A percentile compares a stretch with the other conserved stretches of the same genome.
Conservation (phyloP, 2,888 invertebrate genomes). For the Pilophorus perplexus region DNA sequence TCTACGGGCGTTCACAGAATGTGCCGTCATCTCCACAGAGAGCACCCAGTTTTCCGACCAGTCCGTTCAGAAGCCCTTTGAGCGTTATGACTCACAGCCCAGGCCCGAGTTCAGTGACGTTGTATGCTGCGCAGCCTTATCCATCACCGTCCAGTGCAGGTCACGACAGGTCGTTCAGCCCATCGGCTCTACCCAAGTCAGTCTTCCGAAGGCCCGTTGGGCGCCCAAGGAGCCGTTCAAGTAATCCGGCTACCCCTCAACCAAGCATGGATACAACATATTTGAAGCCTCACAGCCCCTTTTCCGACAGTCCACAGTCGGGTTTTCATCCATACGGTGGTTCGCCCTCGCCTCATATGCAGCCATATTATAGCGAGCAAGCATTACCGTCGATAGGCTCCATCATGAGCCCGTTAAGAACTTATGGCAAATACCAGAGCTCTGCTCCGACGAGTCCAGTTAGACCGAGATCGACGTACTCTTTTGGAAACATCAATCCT, state of each 20-base stretch:
- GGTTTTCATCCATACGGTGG: neutral
- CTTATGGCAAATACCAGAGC: neutral
- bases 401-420: neutral
- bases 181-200: conserved; percentile 23
- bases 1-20: neutral
- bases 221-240: conserved; percentile 62
- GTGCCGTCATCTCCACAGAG: neutral
- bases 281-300: conserved; percentile 56
- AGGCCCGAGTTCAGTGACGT: conserved; percentile 8
- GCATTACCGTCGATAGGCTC: neutral
- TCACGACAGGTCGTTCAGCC: conserved; percentile 11
- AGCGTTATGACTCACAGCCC: conserved; percentile 27
- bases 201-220: conserved; percentile 63
- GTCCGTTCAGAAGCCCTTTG: conserved; percentile 30
- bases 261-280: conserved; percentile 58
- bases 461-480: conserved; percentile 5
- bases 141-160: neutral
- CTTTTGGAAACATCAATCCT: neutral
- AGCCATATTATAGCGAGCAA: neutral
- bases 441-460: conserved; percentile 13
- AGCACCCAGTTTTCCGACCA: neutral
- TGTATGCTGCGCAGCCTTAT: neutral
- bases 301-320: neutral
- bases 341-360: neutral
- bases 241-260: conserved; percentile 55